phyloP scores from a whole-genome alignment of 2,797 vertebrate genomes.

The Podarcis siculus region DNA sequence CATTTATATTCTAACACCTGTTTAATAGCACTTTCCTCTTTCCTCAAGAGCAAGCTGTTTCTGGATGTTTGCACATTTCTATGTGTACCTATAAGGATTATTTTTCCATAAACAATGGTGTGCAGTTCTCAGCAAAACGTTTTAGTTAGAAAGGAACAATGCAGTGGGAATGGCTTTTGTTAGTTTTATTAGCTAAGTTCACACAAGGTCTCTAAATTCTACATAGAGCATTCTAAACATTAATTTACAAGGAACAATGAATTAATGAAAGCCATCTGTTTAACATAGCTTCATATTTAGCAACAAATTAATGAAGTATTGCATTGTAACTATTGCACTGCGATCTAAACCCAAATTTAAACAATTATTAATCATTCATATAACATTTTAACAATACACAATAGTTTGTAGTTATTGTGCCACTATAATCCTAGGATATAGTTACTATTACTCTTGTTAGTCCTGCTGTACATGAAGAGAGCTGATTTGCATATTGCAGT shows the following conservation, averaged over 20 bases:
- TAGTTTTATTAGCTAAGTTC: constrained; percentile 66
- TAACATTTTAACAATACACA: constrained; percentile 40
- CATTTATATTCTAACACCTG: constrained; percentile 86
- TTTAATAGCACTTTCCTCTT: constrained; percentile 84
- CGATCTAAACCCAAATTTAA: constrained; percentile 70
- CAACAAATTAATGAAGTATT: constrained; percentile 64
- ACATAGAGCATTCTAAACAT: constrained; percentile 15
- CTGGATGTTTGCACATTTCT: constrained; percentile 81
- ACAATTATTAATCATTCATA: constrained; percentile 26
- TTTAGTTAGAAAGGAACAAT: constrained; percentile 50
- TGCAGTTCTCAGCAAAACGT: constrained; percentile 64
- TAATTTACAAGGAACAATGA: constrained; percentile 67
- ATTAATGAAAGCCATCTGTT: constrained; percentile 69
- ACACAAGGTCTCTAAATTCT: constrained; percentile 45
- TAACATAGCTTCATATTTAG: constrained; percentile 69
- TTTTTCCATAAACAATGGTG: constrained; percentile 77
- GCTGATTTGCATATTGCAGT: not conserved
- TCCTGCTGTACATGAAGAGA: not conserved
- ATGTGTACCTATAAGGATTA: constrained; percentile 78
- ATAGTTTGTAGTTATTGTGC: constrained; percentile 32
- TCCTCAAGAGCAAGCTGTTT: constrained; percentile 83
- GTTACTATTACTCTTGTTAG: not conserved
- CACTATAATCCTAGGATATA: not conserved
- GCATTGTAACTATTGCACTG: constrained; percentile 60
- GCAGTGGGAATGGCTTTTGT: constrained; percentile 59